These are phyloP conservation scores for Cyclina sinensis DNA, from an alignment of 1,140 invertebrate genomes.

Conservation along the genomic window DNA sequence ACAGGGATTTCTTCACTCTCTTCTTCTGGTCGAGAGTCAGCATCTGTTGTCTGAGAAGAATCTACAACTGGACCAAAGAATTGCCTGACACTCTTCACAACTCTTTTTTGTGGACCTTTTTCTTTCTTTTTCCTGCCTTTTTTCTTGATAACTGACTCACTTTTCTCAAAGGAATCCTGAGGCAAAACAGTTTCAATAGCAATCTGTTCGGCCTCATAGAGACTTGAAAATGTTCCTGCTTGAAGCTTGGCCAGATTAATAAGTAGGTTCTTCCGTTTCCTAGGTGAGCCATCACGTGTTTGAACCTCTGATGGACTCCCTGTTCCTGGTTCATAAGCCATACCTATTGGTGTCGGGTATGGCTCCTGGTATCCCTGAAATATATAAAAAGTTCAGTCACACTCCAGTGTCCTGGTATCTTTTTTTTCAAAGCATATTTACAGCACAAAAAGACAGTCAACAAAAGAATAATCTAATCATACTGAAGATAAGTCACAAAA, in stretches of 20 bases:
- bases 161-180: constrained; percentile 62
- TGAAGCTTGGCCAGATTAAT: constrained; percentile 82
- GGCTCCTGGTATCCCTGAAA: constrained; percentile 60
- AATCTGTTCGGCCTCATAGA: constrained; percentile 77
- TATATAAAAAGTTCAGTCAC: not conserved
- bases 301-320: constrained; percentile 10
- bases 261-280: constrained; percentile 74
- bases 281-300: constrained; percentile 55
- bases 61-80: constrained; percentile 83
- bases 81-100: constrained; percentile 81
- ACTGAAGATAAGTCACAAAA: too few relatives aligned
- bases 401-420: too few relatives aligned
- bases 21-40: constrained; percentile 33
- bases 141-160: constrained; percentile 40
- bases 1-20: constrained; percentile 75
- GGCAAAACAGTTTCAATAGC: constrained; percentile 76
- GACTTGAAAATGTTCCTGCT: constrained; percentile 75
- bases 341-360: constrained; percentile 61
- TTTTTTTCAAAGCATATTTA: too few relatives aligned
- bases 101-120: constrained; percentile 62
- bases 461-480: too few relatives aligned
- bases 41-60: constrained; percentile 61
- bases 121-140: constrained; percentile 70
- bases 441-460: too few relatives aligned
- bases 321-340: constrained; percentile 36